Conservation (phyloP, 2,113 vertebrate species). For the Stictonetta naevosa region DNA sequence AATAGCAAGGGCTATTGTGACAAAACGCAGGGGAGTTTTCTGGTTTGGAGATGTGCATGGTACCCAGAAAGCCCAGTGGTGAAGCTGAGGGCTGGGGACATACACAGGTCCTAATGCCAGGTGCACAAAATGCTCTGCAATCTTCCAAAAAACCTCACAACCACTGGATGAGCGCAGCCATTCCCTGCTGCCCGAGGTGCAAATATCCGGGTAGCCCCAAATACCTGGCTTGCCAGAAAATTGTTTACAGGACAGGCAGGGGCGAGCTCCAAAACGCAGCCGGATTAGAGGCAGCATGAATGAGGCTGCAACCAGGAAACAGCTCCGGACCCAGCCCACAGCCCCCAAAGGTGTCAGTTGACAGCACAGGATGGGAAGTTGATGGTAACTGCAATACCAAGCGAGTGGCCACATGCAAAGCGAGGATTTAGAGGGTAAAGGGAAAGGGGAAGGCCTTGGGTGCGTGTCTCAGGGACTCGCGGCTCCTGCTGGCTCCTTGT, state of each 20-base stretch:
- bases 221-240: background rate
- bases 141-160: background rate
- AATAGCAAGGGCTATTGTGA: too few species aligned
- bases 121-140: rapidly evolving
- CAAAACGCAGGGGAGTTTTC: background rate
- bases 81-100: background rate
- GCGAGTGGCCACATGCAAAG: background rate
- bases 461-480: background rate
- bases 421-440: background rate
- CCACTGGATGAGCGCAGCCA: background rate
- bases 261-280: background rate
- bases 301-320: background rate
- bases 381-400: background rate
- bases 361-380: background rate
- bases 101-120: background rate
- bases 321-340: background rate
- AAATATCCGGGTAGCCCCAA: background rate
- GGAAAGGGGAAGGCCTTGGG: conserved; percentile 17
- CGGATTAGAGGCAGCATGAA: background rate
- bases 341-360: conserved; percentile 28
- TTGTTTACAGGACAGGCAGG: background rate
- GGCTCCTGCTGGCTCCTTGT: background rate
- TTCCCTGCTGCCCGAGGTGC: background rate
- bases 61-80: background rate
- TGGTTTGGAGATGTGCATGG: background rate